Percentiles rank a stretch among this genome's conserved stretches.
Evolutionary conservation across 2,797 vertebrate species (phyloP).

Genomic region (Microctenopoma stevenorrisi): DNA sequence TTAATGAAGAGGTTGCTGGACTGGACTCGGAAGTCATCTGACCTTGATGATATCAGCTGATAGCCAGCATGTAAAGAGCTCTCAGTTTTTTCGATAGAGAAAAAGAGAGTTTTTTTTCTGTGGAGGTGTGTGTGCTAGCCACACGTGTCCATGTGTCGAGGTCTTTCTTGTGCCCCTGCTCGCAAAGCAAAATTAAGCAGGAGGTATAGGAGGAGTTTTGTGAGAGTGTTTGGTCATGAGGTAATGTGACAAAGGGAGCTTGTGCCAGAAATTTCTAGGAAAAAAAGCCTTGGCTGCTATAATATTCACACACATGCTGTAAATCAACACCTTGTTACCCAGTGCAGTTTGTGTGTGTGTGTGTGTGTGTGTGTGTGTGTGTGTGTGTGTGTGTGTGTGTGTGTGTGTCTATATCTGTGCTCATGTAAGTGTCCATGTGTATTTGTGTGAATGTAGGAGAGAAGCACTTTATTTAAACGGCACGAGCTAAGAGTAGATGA

Average conservation of each 20-base stretch:
- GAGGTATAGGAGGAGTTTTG: conserved; percentile 66
- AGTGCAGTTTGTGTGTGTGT: not conserved
- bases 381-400: not conserved
- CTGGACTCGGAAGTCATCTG: conserved; percentile 56
- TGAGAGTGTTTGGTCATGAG: conserved; percentile 80
- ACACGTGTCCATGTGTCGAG: conserved; percentile 22
- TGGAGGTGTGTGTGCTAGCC: conserved; percentile 51
- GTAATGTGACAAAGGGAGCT: conserved; percentile 75
- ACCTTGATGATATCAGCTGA: conserved; percentile 43
- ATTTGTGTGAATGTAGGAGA: conserved; percentile 26
- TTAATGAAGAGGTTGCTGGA: conserved; percentile 41
- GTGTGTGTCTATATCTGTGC: conserved; percentile 19
- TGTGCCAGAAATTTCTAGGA: conserved; percentile 83
- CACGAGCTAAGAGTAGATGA: conserved; percentile 31
- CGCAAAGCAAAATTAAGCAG: conserved; percentile 65
- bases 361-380: not conserved
- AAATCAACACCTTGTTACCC: conserved; percentile 65
- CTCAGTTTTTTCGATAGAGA: conserved; percentile 6
- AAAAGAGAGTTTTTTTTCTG: conserved; percentile 29
- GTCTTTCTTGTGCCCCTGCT: conserved; percentile 34
- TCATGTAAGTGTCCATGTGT: conserved; percentile 33
- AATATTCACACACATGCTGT: conserved; percentile 77
- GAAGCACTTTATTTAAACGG: conserved; percentile 13
- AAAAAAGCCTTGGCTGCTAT: conserved; percentile 62
- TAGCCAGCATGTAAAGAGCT: conserved; percentile 21